Base-by-base conservation (phyloP, 2,888 invertebrate species). In the Bhutanitis thaidina region DNA sequence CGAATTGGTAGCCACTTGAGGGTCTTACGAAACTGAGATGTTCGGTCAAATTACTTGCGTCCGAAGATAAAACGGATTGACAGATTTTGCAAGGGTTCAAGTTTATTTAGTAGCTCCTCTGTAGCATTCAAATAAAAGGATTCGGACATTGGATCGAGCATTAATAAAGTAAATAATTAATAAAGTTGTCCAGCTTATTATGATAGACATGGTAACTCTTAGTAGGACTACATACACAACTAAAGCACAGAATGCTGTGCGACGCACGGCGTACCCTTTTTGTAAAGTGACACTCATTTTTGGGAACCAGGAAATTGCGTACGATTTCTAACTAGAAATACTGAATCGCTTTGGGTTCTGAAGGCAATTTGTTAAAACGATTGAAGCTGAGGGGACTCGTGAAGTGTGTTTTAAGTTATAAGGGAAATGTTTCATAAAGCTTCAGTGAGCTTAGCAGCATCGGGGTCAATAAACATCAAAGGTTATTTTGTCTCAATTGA, bases 211-310 rank as follows among this genome's bases (percentile, higher is more conserved):
- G 34, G 34, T 10, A 34, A 13, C 12, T 30, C 34, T 12, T 12
- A 34, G 7, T 34, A 12, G 9, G 60, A 64, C 64, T 60, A 59
- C 62, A 68, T 72, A n/a, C n/a, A n/a, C n/a, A 75, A 64, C 62
- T 67, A 63, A 67, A 67, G 73, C 76, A 74, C 54, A 53, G 46
- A 34, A 27, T 37, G 30, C 40, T 10, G 35, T 32, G 37, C 36
- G 25, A 47, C 39, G 55, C 48, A 54, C 52, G 47, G 53, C 50
- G 51, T 70, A 79, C 78, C 80, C 83, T 79, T 83, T 81, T 77
- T 77, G 74, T 67, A 69, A 78, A 79, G 74, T 82, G 83, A 80
- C 78, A 82, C 75, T 78, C 78, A 76, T 80, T 80, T 83, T 77
- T 74, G 78, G 74, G 64, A 73, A 62, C 66, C 72, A 79, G 85